Evolutionary conservation across 2,888 invertebrate genomes (phyloP), one percentile per base, ranked within the genome.

Genomic region (Dyspetes luteomarginatus): DNA sequence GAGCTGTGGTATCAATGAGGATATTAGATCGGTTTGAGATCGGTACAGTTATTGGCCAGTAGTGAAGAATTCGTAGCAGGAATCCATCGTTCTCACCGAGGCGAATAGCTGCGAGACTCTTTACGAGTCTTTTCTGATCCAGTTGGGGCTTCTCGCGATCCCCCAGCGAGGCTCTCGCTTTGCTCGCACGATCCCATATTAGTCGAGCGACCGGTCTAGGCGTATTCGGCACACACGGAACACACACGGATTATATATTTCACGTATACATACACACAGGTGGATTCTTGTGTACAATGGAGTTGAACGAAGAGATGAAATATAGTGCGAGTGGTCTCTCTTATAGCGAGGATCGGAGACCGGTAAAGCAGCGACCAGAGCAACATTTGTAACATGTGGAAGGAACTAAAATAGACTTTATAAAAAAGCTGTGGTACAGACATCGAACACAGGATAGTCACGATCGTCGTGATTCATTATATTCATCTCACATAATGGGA

Each of bases 191-290:
- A 84, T 85, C 82, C 89, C 89, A 88, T 90, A 88, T 89, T 88
- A 88, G 88, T 87, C 84, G 72, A 68, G 48, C 85, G 86, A 89
- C 89, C 89, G 89, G 89, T 89, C 87, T 89, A 88, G 89, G 88
- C 88, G 87, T 89, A 85, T 86, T 85, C 85, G 75, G 76, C 85
- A 84, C 73, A 55, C 73, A 65, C 78, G 30, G 48, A 43, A 73
- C 48, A 58, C 62, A 41, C 62, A 62, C 26, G 36, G 41, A 36
- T n/a, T n/a, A 52, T n/a, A 9, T 24, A 15, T 52, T 52, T n/a
- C 3, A 52, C n/a, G n/a, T 22, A 52, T 52, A 52, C 2, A 52
- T 22, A 52, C 81, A 83, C 82, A 67, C 79, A n/a, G n/a, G n/a
- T 79, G 73, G 85, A 78, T 82, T 82, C 78, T 83, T 82, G 83